A percentile compares a stretch with the other conserved stretches of the same genome.
Evolutionary conservation across 2,888 invertebrate species (phyloP).

Genomic region (Dynastes grantii): DNA sequence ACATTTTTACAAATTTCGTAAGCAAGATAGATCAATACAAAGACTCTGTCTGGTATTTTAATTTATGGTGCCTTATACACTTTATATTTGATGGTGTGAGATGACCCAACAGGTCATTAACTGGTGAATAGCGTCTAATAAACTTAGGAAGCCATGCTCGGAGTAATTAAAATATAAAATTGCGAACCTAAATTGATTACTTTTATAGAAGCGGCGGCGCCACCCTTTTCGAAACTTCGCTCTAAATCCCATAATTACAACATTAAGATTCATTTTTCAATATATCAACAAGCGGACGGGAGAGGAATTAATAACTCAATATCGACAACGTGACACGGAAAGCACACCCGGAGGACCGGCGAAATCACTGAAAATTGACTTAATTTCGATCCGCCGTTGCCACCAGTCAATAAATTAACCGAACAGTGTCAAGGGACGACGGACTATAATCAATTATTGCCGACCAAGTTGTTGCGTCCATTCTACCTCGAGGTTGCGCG

Average conservation of each 20-base stretch:
- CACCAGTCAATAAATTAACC: slow-evolving; percentile 32
- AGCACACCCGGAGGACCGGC: slow-evolving; percentile 21
- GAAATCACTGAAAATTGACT: slow-evolving; percentile 37
- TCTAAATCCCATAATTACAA: not conserved
- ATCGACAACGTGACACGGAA: slow-evolving; percentile 26
- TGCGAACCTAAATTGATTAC: not conserved
- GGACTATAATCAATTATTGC: slow-evolving; percentile 31
- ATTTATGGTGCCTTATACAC: too few relatives aligned
- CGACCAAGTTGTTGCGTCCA: slow-evolving; percentile 35
- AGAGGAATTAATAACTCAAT: slow-evolving; percentile 22
- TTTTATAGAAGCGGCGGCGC: not conserved
- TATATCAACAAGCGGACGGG: not conserved
- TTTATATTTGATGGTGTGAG: too few relatives aligned
- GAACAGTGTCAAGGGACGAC: slow-evolving; percentile 19
- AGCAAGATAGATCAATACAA: too few relatives aligned
- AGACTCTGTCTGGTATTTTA: too few relatives aligned
- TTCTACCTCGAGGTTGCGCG: not conserved
- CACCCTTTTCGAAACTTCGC: not conserved
- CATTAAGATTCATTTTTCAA: not conserved
- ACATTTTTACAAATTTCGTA: too few relatives aligned
- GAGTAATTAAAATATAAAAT: not conserved
- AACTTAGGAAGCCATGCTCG: not conserved
- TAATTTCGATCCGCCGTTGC: slow-evolving; percentile 28
- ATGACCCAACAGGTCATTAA: too few relatives aligned
- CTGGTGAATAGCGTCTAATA: not conserved